Conservation (phyloP, 2,797 vertebrate genomes). For the Varecia variegata region DNA sequence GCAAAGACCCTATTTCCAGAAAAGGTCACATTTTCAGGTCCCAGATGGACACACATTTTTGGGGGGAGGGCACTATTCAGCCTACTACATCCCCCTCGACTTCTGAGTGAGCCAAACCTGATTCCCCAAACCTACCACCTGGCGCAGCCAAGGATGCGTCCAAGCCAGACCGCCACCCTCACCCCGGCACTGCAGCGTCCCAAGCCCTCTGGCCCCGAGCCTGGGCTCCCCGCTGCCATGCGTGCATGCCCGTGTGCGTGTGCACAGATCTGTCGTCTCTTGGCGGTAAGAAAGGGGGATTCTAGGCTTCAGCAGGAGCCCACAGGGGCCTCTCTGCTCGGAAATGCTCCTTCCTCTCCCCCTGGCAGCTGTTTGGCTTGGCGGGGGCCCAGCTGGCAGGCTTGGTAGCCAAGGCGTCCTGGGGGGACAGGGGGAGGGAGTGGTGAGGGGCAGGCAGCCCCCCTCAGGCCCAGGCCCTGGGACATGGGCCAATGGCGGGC, state of each 20-base stretch:
- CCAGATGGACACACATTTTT: background rate
- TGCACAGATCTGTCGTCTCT: conserved; percentile 23
- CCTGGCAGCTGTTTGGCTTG: conserved; percentile 79
- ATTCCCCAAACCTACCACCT: background rate
- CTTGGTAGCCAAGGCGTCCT: conserved; percentile 56
- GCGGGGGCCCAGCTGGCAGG: conserved; percentile 72
- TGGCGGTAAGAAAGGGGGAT: conserved; percentile 75
- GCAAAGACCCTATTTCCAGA: conserved; percentile 12
- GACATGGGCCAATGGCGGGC: conserved; percentile 65
- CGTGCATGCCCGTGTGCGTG: background rate
- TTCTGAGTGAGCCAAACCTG: background rate
- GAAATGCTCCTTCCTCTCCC: conserved; percentile 82
- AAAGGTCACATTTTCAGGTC: background rate
- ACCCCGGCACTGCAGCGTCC: background rate
- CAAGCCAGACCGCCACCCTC: background rate
- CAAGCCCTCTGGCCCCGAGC: background rate
- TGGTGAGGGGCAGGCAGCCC: conserved; percentile 68
- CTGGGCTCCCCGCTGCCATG: background rate
- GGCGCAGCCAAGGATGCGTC: background rate
- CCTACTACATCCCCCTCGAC: background rate
- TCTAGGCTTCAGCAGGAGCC: conserved; percentile 72
- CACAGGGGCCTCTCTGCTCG: conserved; percentile 79
- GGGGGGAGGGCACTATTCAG: background rate
- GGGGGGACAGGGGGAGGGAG: conserved; percentile 65
- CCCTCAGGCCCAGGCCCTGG: conserved; percentile 56